These are phyloP conservation scores for Acronicta aceris DNA, from an alignment of 2,888 invertebrate species.

Conservation along the genomic window DNA sequence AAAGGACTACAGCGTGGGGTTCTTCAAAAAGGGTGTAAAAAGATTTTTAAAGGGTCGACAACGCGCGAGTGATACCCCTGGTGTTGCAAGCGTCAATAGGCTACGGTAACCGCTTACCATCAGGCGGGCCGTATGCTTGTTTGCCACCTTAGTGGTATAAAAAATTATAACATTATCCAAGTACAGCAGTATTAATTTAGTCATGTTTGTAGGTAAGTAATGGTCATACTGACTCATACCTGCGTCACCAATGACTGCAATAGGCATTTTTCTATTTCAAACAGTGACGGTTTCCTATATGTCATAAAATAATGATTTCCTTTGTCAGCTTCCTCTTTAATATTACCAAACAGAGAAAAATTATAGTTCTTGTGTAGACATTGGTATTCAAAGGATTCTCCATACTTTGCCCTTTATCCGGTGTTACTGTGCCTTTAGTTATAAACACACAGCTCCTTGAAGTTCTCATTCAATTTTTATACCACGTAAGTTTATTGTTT, in stretches of 20 bases:
- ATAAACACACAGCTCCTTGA: too few relatives aligned
- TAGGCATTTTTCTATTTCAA: slow-evolving; percentile 12
- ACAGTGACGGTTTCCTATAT: slow-evolving; percentile 9
- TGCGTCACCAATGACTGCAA: slow-evolving; percentile 22
- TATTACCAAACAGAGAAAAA: background rate
- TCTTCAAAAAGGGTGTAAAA: too few relatives aligned
- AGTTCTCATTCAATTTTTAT: too few relatives aligned
- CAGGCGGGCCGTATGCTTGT: too few relatives aligned
- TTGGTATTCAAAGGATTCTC: background rate
- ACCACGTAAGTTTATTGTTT: too few relatives aligned
- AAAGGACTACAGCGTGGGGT: too few relatives aligned
- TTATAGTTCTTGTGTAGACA: background rate
- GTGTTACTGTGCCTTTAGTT: background rate
- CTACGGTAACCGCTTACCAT: too few relatives aligned
- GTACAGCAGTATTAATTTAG: slow-evolving; percentile 23
- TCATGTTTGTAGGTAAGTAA: slow-evolving; percentile 27
- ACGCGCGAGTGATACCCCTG: too few relatives aligned
- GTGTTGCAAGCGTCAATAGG: too few relatives aligned
- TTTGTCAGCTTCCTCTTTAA: background rate
- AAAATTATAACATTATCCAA: background rate
- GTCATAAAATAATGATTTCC: slow-evolving; percentile 3
- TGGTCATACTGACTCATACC: slow-evolving; percentile 29
- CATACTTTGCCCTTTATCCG: background rate
- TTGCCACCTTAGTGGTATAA: too few relatives aligned
- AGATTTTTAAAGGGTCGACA: too few relatives aligned